Evolutionary conservation across 1,140 invertebrate species (phyloP).

Genomic region (Tenebrio molitor): DNA sequence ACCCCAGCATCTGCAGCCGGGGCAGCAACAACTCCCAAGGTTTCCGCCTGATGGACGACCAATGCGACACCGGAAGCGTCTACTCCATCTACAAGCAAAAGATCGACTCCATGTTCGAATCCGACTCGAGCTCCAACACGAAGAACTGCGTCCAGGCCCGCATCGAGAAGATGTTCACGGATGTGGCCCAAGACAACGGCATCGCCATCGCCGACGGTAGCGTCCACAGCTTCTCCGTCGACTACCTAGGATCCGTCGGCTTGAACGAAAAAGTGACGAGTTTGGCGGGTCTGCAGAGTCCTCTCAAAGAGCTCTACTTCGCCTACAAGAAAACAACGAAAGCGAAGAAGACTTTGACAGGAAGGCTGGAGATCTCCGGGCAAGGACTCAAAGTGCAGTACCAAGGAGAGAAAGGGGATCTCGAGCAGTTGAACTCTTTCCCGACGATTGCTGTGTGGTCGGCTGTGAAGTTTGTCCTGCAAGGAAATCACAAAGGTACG

Average conservation of each 20-base stretch:
- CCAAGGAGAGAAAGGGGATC: constrained; percentile 69
- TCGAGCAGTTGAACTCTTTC: constrained; percentile 81
- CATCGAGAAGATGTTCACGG: constrained; percentile 88
- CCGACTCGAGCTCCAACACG: constrained; percentile 69
- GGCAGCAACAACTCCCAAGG: constrained; percentile 63
- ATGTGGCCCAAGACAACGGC: constrained; percentile 77
- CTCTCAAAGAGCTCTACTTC: constrained; percentile 84
- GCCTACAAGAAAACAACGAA: constrained; percentile 70
- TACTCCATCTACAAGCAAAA: constrained; percentile 81
- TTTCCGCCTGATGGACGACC: constrained; percentile 67
- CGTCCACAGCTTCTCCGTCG: constrained; percentile 77
- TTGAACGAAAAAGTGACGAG: constrained; percentile 85
- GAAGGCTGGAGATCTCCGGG: constrained; percentile 78
- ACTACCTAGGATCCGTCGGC: constrained; percentile 85
- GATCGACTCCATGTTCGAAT: constrained; percentile 88
- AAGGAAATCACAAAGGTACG: constrained; percentile 59
- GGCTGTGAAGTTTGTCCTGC: constrained; percentile 82
- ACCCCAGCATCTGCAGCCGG: constrained; percentile 40
- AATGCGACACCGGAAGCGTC: constrained; percentile 69
- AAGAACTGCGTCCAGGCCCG: constrained; percentile 86
- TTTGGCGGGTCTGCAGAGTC: constrained; percentile 84
- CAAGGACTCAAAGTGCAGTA: constrained; percentile 76
- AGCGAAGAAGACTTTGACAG: constrained; percentile 68
- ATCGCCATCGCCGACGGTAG: constrained; percentile 66
- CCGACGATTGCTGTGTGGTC: constrained; percentile 93